phyloP scores from a whole-genome alignment of 1,140 invertebrate genomes.

The Pseudomyrmex gracilis region DNA sequence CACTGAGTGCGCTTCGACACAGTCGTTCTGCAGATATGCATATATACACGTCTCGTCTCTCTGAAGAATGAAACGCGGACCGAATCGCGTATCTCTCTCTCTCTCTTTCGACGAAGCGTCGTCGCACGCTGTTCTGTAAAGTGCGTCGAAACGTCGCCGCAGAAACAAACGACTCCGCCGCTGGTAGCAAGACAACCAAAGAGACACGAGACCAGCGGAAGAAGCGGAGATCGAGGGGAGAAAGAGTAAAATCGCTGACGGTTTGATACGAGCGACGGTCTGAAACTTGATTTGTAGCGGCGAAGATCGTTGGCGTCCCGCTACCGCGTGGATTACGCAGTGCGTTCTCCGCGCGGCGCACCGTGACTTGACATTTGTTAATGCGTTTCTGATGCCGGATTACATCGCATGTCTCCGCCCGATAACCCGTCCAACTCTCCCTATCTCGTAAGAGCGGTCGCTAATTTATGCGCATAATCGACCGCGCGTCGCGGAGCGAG shows the following conservation, averaged over 20 bases:
- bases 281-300: constrained; percentile 77
- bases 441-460: constrained; percentile 71
- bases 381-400: constrained; percentile 79
- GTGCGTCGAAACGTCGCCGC: constrained; percentile 23
- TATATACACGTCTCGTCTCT: constrained; percentile 8
- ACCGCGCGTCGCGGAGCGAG: constrained; percentile 18
- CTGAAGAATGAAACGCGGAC: constrained; percentile 17
- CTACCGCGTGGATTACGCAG: constrained; percentile 70
- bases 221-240: constrained; percentile 38
- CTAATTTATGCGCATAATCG: constrained; percentile 80
- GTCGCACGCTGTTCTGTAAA: constrained; percentile 12
- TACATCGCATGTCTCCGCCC: constrained; percentile 73
- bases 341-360: constrained; percentile 22
- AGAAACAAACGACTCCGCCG: constrained; percentile 40
- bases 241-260: constrained; percentile 37
- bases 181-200: constrained; percentile 39
- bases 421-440: constrained; percentile 69
- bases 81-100: constrained; percentile 33
- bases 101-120: background rate
- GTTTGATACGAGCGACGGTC: constrained; percentile 62
- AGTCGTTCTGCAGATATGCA: background rate
- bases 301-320: constrained; percentile 66
- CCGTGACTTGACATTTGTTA: constrained; percentile 77
- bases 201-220: constrained; percentile 20
- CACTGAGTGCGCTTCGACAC: constrained; percentile 11